Conservation (phyloP, 1,140 invertebrate genomes). For the Drosophila paulistorum region DNA sequence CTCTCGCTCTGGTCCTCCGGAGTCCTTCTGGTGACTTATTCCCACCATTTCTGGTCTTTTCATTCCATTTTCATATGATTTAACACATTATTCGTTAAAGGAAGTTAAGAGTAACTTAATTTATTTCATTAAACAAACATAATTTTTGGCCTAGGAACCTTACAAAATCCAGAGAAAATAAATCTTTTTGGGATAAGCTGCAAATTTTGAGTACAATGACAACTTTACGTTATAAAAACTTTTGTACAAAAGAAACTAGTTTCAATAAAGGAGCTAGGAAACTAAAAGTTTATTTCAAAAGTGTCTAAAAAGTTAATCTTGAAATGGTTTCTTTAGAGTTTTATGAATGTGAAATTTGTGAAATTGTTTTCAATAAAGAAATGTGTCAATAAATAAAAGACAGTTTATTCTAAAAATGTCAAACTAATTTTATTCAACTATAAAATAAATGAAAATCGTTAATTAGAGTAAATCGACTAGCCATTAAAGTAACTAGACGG, state of each 20-base stretch:
- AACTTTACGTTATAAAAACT: background rate
- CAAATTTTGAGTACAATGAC: background rate
- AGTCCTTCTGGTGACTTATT: background rate
- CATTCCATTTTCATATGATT: conserved; percentile 10
- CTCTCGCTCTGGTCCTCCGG: background rate
- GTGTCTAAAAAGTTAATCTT: no score
- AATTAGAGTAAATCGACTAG: no score
- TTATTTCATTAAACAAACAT: conserved; percentile 12
- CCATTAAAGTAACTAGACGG: no score
- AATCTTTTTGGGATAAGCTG: background rate
- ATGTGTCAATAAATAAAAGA: no score
- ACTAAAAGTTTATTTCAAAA: no score
- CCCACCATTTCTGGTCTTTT: conserved; percentile 6
- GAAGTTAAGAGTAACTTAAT: conserved; percentile 2
- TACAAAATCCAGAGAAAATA: background rate
- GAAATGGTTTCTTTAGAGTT: no score
- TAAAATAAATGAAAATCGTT: no score
- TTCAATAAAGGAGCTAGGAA: no score
- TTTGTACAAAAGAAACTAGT: background rate
- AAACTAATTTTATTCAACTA: no score
- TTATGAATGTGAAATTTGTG: no score
- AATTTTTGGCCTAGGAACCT: background rate
- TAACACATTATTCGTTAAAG: conserved; percentile 9
- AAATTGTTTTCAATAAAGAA: no score
- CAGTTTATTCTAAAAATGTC: no score